A percentile compares a stretch with the other conserved stretches of the same genome.
These are phyloP conservation scores for Sciaenops ocellatus DNA, from an alignment of 2,797 vertebrate genomes.

Conservation along the genomic window DNA sequence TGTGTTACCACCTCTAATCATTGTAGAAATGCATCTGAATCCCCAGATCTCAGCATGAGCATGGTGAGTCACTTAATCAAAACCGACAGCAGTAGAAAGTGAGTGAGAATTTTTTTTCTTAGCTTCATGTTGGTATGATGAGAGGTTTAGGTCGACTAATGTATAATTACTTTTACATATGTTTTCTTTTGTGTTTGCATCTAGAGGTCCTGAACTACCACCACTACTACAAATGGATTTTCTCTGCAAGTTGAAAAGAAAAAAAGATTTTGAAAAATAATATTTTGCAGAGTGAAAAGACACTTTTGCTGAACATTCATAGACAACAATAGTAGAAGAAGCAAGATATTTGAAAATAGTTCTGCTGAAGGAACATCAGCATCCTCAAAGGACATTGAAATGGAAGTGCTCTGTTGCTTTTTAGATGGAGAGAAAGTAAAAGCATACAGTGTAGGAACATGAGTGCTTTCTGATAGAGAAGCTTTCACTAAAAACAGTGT, in stretches of 20 bases:
- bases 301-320: slow-evolving; percentile 44
- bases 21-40: neutral
- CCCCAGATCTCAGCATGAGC: neutral
- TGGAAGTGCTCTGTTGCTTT: slow-evolving; percentile 55
- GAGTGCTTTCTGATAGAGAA: slow-evolving; percentile 56
- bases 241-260: neutral
- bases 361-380: slow-evolving; percentile 53
- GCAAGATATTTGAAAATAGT: slow-evolving; percentile 54
- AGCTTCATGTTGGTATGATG: neutral
- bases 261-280: neutral
- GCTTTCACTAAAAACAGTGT: slow-evolving; percentile 50
- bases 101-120: neutral
- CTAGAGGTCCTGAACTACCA: neutral
- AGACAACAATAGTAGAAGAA: slow-evolving; percentile 20
- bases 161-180: neutral
- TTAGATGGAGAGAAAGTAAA: slow-evolving; percentile 53
- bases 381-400: slow-evolving; percentile 63
- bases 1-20: neutral
- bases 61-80: neutral
- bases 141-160: slow-evolving; percentile 3
- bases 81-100: slow-evolving; percentile 5
- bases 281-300: slow-evolving; percentile 12
- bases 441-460: slow-evolving; percentile 27
- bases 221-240: slow-evolving; percentile 32
- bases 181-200: slow-evolving; percentile 24